Conservation (phyloP, 2,797 vertebrate species). For the Acanthurus leucopareius region DNA sequence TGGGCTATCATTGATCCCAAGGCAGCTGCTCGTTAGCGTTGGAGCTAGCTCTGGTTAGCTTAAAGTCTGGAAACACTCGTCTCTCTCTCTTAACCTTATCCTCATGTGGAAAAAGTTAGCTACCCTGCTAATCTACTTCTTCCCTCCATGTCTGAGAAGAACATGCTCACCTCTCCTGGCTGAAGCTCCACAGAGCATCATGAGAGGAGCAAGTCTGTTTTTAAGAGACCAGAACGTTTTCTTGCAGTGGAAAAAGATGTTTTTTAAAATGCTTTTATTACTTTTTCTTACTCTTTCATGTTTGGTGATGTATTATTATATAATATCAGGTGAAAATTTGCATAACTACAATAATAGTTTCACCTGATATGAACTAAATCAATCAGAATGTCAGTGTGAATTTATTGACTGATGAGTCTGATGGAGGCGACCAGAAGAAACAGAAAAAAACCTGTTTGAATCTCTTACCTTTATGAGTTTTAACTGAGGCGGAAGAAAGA, state of each 20-base stretch:
- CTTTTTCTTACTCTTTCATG: neutral
- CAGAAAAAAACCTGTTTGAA: neutral
- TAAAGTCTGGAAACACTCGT: constrained; percentile 32
- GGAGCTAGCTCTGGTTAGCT: constrained; percentile 29
- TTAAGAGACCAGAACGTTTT: neutral
- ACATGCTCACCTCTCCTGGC: constrained; percentile 33
- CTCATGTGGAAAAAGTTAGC: constrained; percentile 27
- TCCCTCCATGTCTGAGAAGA: constrained; percentile 27
- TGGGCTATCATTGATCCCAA: constrained; percentile 64
- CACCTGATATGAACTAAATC: too few relatives aligned
- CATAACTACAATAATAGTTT: neutral
- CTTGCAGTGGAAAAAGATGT: neutral
- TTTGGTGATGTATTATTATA: neutral
- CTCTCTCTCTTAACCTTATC: neutral
- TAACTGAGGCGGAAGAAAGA: neutral
- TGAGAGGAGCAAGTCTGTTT: constrained; percentile 9
- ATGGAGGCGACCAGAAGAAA: neutral
- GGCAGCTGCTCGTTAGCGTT: constrained; percentile 58
- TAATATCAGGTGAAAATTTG: neutral
- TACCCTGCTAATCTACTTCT: constrained; percentile 8
- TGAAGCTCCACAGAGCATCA: constrained; percentile 27
- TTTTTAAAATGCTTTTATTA: neutral
- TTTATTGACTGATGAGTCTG: neutral
- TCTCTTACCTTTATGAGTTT: neutral
- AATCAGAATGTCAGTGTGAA: neutral